Conservation (phyloP, 2,888 invertebrate species). For the Sphaerophoria rueppellii region DNA sequence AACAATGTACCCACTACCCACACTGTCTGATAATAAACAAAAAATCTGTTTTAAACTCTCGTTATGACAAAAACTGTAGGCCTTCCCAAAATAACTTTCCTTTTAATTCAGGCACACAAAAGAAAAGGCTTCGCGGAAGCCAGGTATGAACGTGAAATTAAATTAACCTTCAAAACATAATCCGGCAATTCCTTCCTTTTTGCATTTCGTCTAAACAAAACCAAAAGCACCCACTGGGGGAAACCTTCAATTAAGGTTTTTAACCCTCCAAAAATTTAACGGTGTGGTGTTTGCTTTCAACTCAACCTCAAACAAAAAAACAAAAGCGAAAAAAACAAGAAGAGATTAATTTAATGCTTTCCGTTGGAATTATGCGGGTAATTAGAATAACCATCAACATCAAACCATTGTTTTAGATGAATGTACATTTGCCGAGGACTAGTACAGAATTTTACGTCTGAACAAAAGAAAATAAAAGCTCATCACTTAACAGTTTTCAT, state of each 20-base stretch:
- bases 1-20: too few relatives aligned
- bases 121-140: background rate
- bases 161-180: background rate
- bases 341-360: conserved; percentile 11
- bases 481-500: background rate
- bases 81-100: too few relatives aligned
- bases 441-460: background rate
- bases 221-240: too few relatives aligned
- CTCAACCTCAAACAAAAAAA: background rate
- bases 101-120: background rate
- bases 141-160: background rate
- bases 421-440: conserved; percentile 1
- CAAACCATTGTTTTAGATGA: background rate
- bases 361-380: conserved; percentile 12
- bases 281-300: background rate
- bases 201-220: background rate
- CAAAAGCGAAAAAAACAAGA: background rate
- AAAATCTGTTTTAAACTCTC: too few relatives aligned
- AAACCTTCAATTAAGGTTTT: background rate
- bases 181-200: background rate
- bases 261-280: background rate
- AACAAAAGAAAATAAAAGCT: background rate
- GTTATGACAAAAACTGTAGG: too few relatives aligned
- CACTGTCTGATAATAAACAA: too few relatives aligned
- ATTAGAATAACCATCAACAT: background rate